phyloP scores from a whole-genome alignment of 2,113 vertebrate species.

The Monarcha castaneiventris region DNA sequence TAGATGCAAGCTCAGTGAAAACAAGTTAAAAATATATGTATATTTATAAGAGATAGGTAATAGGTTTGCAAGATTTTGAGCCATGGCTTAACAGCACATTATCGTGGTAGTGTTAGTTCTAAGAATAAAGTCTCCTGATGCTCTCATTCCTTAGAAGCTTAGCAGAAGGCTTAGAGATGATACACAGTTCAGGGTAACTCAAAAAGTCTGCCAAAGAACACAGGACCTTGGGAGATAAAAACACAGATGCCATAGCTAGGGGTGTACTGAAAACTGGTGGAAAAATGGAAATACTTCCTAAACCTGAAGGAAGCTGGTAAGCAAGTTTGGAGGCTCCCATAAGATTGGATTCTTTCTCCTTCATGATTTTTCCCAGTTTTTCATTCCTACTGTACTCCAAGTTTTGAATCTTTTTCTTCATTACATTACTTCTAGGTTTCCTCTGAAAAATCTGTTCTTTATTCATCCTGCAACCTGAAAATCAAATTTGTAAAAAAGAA shows the following conservation, averaged over 20 bases:
- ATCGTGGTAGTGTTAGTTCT: background rate
- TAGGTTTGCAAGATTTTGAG: constrained; percentile 21
- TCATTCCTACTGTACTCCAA: background rate
- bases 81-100: background rate
- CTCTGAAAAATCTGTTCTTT: background rate
- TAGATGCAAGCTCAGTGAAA: background rate
- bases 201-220: constrained; percentile 48
- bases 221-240: constrained; percentile 51
- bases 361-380: background rate
- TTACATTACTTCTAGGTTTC: background rate
- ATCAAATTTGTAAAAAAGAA: background rate
- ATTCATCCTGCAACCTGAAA: background rate
- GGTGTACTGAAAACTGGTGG: constrained; percentile 41
- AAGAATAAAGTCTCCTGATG: constrained; percentile 53
- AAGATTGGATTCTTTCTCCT: background rate
- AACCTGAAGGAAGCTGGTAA: background rate
- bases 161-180: constrained; percentile 48
- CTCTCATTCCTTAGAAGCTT: constrained; percentile 10
- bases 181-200: background rate
- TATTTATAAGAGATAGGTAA: constrained; percentile 5
- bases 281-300: constrained; percentile 16
- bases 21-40: background rate
- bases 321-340: background rate
- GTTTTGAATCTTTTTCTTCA: background rate
- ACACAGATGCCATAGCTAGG: constrained; percentile 32